phyloP scores from a whole-genome alignment of 2,888 invertebrate genomes.

The Hirtodrosophila trivittata region DNA sequence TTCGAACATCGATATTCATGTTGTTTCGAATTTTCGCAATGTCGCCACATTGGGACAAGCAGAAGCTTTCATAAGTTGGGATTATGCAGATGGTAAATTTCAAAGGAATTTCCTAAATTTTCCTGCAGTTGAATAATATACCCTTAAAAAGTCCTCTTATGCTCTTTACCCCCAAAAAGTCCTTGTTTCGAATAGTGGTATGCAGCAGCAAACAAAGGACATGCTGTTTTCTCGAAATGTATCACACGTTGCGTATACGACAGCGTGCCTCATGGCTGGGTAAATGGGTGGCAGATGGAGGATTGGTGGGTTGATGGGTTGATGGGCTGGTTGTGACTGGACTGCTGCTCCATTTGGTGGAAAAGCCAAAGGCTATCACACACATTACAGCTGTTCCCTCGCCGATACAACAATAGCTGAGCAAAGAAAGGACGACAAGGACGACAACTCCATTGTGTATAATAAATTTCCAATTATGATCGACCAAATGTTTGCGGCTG shows the following conservation, averaged over 20 bases:
- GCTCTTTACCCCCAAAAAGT: no score
- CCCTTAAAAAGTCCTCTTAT: no score
- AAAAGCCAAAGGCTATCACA: slow-evolving; percentile 11
- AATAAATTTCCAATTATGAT: slow-evolving; percentile 79
- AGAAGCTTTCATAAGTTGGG: background rate
- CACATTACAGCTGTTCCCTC: slow-evolving; percentile 3
- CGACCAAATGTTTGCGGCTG: slow-evolving; percentile 38
- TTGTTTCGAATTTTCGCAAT: background rate
- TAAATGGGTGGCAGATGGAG: background rate
- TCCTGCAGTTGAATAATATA: no score
- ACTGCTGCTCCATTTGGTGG: background rate
- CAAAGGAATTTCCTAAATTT: background rate
- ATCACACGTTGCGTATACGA: slow-evolving; percentile 34
- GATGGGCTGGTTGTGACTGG: background rate
- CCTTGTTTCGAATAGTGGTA: background rate
- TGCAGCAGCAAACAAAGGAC: background rate
- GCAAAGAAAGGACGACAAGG: slow-evolving; percentile 27
- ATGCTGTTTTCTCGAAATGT: background rate
- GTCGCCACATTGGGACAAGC: slow-evolving; percentile 21
- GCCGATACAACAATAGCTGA: slow-evolving; percentile 6
- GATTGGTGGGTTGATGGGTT: slow-evolving; percentile 5
- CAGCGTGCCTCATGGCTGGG: slow-evolving; percentile 7
- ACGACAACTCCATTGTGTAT: slow-evolving; percentile 65
- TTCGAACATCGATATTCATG: background rate
- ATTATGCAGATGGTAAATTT: no score